Base-by-base conservation (phyloP, 1,140 invertebrate genomes). In the Laupala kohalensis region DNA sequence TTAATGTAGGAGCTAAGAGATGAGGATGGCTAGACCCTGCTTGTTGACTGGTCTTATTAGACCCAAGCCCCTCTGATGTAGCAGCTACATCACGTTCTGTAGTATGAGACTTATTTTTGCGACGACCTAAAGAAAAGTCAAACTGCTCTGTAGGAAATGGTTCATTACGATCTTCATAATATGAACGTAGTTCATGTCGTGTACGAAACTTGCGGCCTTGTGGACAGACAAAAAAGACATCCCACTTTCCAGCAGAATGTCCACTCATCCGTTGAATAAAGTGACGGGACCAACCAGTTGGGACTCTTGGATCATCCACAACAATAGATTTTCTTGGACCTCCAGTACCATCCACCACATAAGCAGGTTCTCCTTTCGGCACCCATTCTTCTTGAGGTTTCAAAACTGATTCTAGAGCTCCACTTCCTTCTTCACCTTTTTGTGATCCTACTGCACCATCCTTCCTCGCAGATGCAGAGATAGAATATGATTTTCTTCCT, bases 231-330 rank as follows among this genome's bases (percentile, higher is more conserved):
- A 92, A 84, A 72, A 92, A 86, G 9, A 91, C 89, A 78, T 92
- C 90, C 90, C 90, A 93, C 78, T 92, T 92, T 6, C 90, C 90
- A 15, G 88, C 87, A 4, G 88, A 88, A 73, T 85, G 83, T 3
- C 88, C 88, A 69, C 85, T 79, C 71, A 84, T 86, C 64, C 89
- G 81, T 75, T 88, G 86, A 3, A 88, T 87, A 77, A 92, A 87
- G 77, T 90, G 89, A 78, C 92, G 92, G 2, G 85, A 84, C 91
- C 91, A 93, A 5, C 88, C 88, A 3, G 82, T 76, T 2, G 90
- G 90, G 75, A 93, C 77, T 69, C 89, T 83, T 73, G 85, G 88
- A 79, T 92, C 90, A 72, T 86, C 82, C 15, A 92, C 89, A 79
- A 89, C 85, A 62, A 88, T 83, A 1, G 87, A 86, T n/a, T 85